These are phyloP conservation scores for Dascillus cervinus DNA, from an alignment of 2,888 invertebrate species.

Conservation along the genomic window DNA sequence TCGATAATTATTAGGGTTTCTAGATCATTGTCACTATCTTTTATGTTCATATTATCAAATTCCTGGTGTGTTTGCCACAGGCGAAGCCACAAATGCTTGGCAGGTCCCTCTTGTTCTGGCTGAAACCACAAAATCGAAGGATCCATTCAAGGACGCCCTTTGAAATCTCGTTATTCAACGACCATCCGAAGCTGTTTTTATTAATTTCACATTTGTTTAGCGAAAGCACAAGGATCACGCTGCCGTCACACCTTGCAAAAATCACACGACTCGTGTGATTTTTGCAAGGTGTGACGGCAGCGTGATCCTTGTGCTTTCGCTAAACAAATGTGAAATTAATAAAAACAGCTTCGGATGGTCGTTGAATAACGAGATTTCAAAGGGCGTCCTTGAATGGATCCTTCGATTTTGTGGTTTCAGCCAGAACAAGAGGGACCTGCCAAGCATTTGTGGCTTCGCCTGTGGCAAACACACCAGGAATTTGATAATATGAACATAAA, in stretches of 20 bases:
- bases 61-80: conserved; percentile 84
- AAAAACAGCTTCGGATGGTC: conserved; percentile 20
- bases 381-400: conserved; percentile 79
- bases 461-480: conserved; percentile 83
- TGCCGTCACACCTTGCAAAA: conserved; percentile 28
- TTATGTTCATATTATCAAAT: conserved; percentile 46
- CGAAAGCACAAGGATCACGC: conserved; percentile 21
- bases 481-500: conserved; percentile 45
- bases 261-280: conserved; percentile 25
- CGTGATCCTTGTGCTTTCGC: conserved; percentile 21
- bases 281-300: conserved; percentile 28
- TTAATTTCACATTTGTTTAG: conserved; percentile 19
- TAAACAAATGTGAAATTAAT: conserved; percentile 19
- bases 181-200: conserved; percentile 20
- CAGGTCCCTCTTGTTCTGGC: conserved; percentile 97
- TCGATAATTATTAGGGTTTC: conserved; percentile 39
- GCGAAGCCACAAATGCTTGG: conserved; percentile 90
- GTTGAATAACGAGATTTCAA: conserved; percentile 18
- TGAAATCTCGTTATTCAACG: conserved; percentile 17
- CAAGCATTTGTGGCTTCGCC: conserved; percentile 88
- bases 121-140: conserved; percentile 95
- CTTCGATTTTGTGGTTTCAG: conserved; percentile 94
- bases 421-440: conserved; percentile 97
- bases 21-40: conserved; percentile 34
- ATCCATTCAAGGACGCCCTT: conserved; percentile 75